phyloP scores from a whole-genome alignment of 35 echinoderm and acorn worm genomes.

The Apostichopus japonicus region DNA sequence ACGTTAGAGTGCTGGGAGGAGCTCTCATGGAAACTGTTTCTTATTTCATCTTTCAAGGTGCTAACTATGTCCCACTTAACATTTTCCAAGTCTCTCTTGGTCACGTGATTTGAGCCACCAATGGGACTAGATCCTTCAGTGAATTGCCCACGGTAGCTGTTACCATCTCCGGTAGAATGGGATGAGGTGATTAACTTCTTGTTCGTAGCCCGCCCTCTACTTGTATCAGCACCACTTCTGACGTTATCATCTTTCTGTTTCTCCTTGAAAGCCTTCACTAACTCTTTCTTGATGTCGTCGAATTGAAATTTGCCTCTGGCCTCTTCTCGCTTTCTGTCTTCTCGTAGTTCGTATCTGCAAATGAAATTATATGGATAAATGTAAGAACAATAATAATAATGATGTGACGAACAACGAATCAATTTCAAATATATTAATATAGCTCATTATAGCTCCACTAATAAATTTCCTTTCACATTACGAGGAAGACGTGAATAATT shows the following conservation, averaged over 20 bases:
- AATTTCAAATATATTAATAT: no score
- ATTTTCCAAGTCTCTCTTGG: constrained; percentile 31
- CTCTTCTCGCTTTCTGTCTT: constrained; percentile 89
- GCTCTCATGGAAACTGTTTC: neutral
- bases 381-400: no score
- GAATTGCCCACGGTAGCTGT: neutral
- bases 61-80: constrained; percentile 33
- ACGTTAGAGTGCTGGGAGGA: neutral
- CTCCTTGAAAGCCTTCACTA: constrained; percentile 37
- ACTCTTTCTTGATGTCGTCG: constrained; percentile 76
- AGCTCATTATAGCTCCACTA: no score
- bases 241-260: neutral
- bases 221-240: neutral
- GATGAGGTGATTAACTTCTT: neutral
- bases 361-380: neutral
- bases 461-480: no score
- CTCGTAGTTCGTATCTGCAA: constrained; percentile 87
- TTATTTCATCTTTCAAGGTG: constrained; percentile 30
- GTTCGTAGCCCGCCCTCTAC: neutral
- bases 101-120: neutral
- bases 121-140: neutral
- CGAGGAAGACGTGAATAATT: no score
- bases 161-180: neutral
- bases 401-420: no score
- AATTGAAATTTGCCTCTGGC: constrained; percentile 72